Base-by-base conservation (phyloP, 92 coral and sea anemone species). In the Epizoanthus stellaris region DNA sequence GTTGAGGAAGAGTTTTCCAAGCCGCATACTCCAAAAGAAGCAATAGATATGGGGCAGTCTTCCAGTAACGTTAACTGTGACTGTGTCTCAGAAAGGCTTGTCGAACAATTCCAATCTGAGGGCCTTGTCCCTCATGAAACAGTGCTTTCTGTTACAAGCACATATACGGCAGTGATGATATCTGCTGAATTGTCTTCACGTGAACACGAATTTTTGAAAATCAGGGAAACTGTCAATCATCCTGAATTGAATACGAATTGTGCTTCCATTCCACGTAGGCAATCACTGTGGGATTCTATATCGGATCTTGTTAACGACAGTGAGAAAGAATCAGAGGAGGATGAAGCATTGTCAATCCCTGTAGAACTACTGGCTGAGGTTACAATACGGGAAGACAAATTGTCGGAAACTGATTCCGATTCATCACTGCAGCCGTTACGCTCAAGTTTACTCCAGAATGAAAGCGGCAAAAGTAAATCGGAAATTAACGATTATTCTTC, bases 201-300 rank as follows among this genome's bases (percentile, higher is more conserved):
- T 6, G 13, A 38, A 64, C 13, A 64, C 69, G 38, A 64, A 38
- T 20, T 10, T 8, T 4, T 64, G 16, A 23, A 64, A 23, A 16
- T 3, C 23, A 61, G 30, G 69, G 15, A 23, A 68, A 34, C 12
- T 15, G 43, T 38, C 39, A 17, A 68, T 5, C 4, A n/a, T 68
- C 7, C 49, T 30, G 73, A 68, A 5, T 7, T n/a, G 19, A 68
- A 68, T 40, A 38, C 7, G 14, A 68, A 19, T 16, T 38, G 73
- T 43, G 13, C 9, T 34, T 13, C 6, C n/a, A 34, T 43, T 34
- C 73, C 73, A 16, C 39, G 10, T 6, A 68, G 73, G 42, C 49
- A 68, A 15, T 68, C 73, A 4, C 73, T 68, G n/a, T 68, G 73
- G 73, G 73, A 68, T 38, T 68, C 73, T 14, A 43, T 68, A 10